These are phyloP conservation scores for Epinephelus cyanopodus DNA, from an alignment of 2,113 vertebrate genomes.

Conservation along the genomic window DNA sequence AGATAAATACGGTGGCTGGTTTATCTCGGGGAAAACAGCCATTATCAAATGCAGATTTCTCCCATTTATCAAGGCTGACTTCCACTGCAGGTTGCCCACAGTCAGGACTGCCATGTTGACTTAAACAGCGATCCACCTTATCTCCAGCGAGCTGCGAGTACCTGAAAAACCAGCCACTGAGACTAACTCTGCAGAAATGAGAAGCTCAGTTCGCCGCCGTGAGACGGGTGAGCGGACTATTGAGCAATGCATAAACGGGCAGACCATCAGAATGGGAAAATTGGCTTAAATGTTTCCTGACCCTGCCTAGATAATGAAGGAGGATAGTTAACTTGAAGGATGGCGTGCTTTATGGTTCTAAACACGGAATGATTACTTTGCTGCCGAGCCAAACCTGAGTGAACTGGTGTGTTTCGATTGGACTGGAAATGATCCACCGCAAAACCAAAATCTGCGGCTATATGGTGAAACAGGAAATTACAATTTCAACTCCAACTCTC, in stretches of 20 bases:
- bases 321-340: constrained; percentile 56
- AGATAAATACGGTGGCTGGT: constrained; percentile 47
- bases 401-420: constrained; percentile 21
- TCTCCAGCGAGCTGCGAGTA: constrained; percentile 28
- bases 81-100: constrained; percentile 13
- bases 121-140: constrained; percentile 41
- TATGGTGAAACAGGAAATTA: constrained; percentile 34
- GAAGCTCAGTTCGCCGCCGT: constrained; percentile 8
- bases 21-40: constrained; percentile 51
- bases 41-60: constrained; percentile 67
- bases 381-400: constrained; percentile 36
- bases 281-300: constrained; percentile 52
- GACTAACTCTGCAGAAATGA: constrained; percentile 8
- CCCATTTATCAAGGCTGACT: constrained; percentile 48
- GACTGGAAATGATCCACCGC: constrained; percentile 15
- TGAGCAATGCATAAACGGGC: constrained; percentile 35
- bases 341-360: constrained; percentile 34
- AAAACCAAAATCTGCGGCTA: constrained; percentile 29
- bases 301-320: constrained; percentile 46
- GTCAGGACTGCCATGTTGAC: constrained; percentile 46
- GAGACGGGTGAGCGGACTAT: constrained; percentile 25
- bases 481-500: constrained; percentile 9
- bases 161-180: constrained; percentile 7
- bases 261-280: constrained; percentile 43
- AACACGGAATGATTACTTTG: constrained; percentile 45